Base-by-base conservation (phyloP, 2,797 vertebrate genomes). In the Microcaecilia unicolor region DNA sequence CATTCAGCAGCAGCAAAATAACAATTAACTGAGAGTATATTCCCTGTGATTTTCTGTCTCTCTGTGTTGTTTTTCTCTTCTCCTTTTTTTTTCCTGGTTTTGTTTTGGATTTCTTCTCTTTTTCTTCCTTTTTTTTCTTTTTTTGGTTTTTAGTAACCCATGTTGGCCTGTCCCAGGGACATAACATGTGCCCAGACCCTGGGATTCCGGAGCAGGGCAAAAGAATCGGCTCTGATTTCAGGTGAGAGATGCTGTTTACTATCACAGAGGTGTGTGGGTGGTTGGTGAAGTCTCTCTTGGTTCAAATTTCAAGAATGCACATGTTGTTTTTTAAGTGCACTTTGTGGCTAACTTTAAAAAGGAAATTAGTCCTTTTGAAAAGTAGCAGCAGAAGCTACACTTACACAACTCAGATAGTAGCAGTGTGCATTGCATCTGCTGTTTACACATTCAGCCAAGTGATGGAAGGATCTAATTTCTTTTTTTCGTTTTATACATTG, bases 131-230 rank as follows among this genome's bases (percentile, higher is more conserved):
- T n/a, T n/a, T 31, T 40, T 40, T 31, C 20, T 25, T 11, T 69
- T 69, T 61, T 51, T 81, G 60, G 76, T 56, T 70, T 71, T 54
- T 86, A 99, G 96, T 97, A 86, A 97, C 93, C 67, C 94, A 98
- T 83, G 95, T 97, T 90, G 95, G 92, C 53, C 93, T 96, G 45
- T 93, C 91, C 31, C 96, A 98, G 81, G 95, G 92, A 54, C 93
- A 94, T 80, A 95, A 98, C 86, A 93, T 96, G 90, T 99, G 96
- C 78, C 91, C 93, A 55, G 93, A 98, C 62, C 96, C 95, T 32
- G 95, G 93, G 66, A 91, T 92, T 72, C 95, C 95, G 5, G 94
- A 98, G 74, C 84, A 88, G 68, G 96, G 96, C 48, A 98, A 96
- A 88, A 90, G 91, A 77, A 97, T 97, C 90, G 96, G 96, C 64